A percentile compares a stretch with the other conserved stretches of the same genome.
These are phyloP conservation scores for Pangasius mekongensis DNA, from an alignment of 2,797 vertebrate species.

Conservation along the genomic window DNA sequence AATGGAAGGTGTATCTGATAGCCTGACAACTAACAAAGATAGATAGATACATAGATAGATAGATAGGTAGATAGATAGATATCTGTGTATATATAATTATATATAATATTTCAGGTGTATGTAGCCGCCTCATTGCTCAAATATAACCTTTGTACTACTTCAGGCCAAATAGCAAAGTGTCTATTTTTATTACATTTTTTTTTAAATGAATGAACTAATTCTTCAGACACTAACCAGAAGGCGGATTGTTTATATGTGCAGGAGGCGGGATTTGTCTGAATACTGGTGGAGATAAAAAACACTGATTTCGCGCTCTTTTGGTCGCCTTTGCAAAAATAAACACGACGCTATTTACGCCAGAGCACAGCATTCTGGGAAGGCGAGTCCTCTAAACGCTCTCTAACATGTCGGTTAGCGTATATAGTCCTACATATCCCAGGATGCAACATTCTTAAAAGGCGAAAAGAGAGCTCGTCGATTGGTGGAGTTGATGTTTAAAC, in stretches of 20 bases:
- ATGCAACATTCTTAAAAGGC: constrained; percentile 57
- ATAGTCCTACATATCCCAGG: constrained; percentile 66
- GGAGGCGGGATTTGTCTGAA: constrained; percentile 22
- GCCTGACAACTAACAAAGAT: background rate
- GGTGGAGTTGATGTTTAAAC: constrained; percentile 73
- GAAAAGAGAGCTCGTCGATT: constrained; percentile 59
- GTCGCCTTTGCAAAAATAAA: constrained; percentile 10
- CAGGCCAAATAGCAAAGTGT: too few relatives aligned
- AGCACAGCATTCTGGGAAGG: constrained; percentile 24
- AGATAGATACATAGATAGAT: background rate
- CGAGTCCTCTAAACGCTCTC: background rate
- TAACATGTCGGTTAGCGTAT: background rate
- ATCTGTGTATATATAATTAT: background rate
- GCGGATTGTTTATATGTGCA: constrained; percentile 13
- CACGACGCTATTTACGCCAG: background rate
- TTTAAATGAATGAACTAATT: background rate
- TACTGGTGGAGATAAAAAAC: background rate
- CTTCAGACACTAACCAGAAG: background rate
- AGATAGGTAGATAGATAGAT: background rate
- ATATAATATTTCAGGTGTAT: background rate
- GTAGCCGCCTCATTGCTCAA: background rate
- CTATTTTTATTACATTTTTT: background rate
- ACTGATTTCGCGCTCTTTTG: constrained; percentile 43
- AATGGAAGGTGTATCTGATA: too few relatives aligned
- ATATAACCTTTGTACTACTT: background rate